phyloP scores from a whole-genome alignment of 2,797 vertebrate genomes.

The Typhlichthys subterraneus region DNA sequence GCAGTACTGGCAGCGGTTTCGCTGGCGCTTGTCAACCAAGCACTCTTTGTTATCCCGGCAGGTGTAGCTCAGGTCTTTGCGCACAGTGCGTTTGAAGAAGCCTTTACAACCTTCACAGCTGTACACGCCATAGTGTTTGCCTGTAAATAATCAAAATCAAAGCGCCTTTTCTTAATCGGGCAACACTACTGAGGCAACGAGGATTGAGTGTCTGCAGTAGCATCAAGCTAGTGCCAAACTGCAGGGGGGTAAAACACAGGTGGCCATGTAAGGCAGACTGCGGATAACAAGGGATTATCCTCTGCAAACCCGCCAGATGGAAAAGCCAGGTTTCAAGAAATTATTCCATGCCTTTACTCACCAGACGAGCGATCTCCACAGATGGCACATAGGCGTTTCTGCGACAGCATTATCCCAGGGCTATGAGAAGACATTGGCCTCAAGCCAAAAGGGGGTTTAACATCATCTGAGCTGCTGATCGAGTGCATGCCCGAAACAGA shows the following conservation, averaged over 20 bases:
- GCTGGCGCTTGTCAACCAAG: constrained; percentile 94
- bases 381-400: constrained; percentile 98
- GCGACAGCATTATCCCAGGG: constrained; percentile 80
- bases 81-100: constrained; percentile 94
- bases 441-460: constrained; percentile 94
- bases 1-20: constrained; percentile 96
- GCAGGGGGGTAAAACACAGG: constrained; percentile 2
- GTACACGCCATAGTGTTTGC: constrained; percentile 94
- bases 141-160: constrained; percentile 63
- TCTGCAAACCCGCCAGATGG: constrained; percentile 4
- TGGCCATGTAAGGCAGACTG: not conserved
- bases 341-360: constrained; percentile 60
- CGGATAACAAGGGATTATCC: not conserved
- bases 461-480: constrained; percentile 95
- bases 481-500: constrained; percentile 86
- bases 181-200: no score
- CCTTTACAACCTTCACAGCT: constrained; percentile 97
- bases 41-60: constrained; percentile 96
- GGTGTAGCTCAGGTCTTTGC: constrained; percentile 95
- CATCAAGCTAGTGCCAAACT: not conserved
- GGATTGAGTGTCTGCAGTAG: no score
- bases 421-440: constrained; percentile 81
- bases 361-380: constrained; percentile 98
- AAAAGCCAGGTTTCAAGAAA: constrained; percentile 11
- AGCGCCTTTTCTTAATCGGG: not conserved